Conservation (phyloP, 2,888 invertebrate species). For the Bhutanitis thaidina region DNA sequence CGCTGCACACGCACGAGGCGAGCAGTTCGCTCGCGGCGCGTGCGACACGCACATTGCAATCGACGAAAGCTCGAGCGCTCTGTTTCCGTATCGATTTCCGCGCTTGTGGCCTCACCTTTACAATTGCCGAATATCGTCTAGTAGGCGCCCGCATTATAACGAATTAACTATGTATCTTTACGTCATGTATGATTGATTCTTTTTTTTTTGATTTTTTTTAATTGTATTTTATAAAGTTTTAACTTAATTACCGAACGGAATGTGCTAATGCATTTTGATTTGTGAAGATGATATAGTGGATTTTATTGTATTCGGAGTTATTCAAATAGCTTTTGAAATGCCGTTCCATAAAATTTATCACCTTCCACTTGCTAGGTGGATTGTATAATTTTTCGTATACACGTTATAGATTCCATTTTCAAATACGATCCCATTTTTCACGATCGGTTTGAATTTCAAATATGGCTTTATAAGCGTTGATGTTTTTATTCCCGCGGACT, state of each 20-base stretch:
- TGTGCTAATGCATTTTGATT: not conserved
- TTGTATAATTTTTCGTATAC: constrained; percentile 34
- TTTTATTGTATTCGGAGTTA: not conserved
- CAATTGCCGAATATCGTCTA: constrained; percentile 22
- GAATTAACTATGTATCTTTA: not conserved
- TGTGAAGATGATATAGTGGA: not conserved
- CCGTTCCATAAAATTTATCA: constrained; percentile 41
- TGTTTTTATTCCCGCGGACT: constrained; percentile 57
- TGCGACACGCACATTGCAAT: constrained; percentile 61
- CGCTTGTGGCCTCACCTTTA: constrained; percentile 39
- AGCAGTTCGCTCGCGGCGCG: constrained; percentile 66
- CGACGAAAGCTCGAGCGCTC: constrained; percentile 31
- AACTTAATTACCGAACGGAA: not conserved
- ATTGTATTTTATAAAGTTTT: not conserved
- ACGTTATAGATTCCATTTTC: constrained; percentile 52
- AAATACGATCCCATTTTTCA: constrained; percentile 68
- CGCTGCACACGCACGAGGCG: constrained; percentile 56
- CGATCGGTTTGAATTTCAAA: constrained; percentile 74
- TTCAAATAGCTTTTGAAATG: not conserved
- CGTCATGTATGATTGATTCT: not conserved
- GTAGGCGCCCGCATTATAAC: not conserved
- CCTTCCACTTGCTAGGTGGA: constrained; percentile 47
- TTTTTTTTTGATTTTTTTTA: not conserved
- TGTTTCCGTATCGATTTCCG: constrained; percentile 24
- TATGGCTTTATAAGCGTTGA: constrained; percentile 68